Evolutionary conservation across 2,113 vertebrate species (phyloP).

Genomic region (Brienomyrus longianalis): DNA sequence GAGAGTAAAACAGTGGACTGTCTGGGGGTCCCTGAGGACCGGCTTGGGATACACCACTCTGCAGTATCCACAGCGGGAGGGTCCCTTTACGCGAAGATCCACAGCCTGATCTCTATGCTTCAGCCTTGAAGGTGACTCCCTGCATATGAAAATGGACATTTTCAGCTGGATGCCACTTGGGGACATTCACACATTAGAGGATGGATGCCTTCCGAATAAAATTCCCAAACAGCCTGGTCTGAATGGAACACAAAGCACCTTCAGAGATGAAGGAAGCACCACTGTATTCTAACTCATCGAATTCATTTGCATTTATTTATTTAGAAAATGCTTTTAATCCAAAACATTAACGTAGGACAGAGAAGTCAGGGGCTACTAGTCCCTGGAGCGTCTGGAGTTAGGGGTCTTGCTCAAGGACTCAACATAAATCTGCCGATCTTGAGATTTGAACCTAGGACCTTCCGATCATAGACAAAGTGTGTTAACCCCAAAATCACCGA

Average conservation of each 20-base stretch:
- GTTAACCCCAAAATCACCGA: background rate
- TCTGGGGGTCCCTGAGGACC: conserved; percentile 73
- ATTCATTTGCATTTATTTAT: background rate
- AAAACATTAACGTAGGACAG: background rate
- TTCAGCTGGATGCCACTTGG: background rate
- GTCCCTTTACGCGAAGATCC: background rate
- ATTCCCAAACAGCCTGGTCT: background rate
- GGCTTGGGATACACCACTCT: conserved; percentile 60
- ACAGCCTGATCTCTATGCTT: conserved; percentile 86
- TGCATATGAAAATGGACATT: conserved; percentile 33
- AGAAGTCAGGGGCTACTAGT: background rate
- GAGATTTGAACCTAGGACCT: background rate
- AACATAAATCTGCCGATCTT: background rate
- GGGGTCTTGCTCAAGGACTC: background rate
- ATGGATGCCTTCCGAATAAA: background rate
- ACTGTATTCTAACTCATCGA: background rate
- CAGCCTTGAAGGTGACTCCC: conserved; percentile 83
- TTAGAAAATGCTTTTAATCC: background rate
- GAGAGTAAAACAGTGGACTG: background rate
- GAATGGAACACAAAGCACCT: background rate
- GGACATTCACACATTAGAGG: background rate
- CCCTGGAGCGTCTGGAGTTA: background rate
- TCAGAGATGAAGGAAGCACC: background rate
- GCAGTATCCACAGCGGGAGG: conserved; percentile 74
- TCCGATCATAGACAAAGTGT: background rate